These are phyloP conservation scores for Emesis furor DNA, from an alignment of 2,888 invertebrate species.

Conservation along the genomic window DNA sequence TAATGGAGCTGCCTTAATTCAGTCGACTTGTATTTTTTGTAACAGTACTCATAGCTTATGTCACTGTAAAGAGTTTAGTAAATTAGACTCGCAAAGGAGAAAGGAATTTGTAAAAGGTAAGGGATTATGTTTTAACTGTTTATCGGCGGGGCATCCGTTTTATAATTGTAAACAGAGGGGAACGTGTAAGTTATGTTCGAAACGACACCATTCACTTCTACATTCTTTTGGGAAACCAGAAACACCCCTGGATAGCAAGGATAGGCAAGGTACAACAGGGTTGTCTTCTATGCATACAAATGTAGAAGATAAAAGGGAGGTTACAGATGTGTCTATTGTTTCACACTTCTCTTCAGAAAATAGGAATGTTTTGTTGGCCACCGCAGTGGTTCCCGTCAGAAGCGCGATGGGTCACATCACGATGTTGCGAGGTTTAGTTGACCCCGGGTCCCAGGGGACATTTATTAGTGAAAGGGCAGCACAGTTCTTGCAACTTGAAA, in stretches of 20 bases:
- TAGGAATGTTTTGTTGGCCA: constrained; percentile 53
- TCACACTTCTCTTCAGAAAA: constrained; percentile 42
- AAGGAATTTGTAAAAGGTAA: neutral
- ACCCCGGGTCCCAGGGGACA: neutral
- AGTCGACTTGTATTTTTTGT: neutral
- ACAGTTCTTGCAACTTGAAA: neutral
- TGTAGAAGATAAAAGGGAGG: constrained; percentile 40
- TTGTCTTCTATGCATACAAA: constrained; percentile 33
- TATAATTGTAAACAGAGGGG: constrained; percentile 48
- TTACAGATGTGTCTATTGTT: constrained; percentile 49
- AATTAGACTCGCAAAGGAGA: neutral
- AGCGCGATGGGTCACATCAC: neutral
- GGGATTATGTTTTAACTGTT: neutral
- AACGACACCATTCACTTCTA: constrained; percentile 60
- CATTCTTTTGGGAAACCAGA: constrained; percentile 47
- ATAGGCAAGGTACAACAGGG: constrained; percentile 27
- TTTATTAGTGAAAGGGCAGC: constrained; percentile 5
- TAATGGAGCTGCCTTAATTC: neutral
- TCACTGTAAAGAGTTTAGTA: neutral
- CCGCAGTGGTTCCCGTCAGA: constrained; percentile 55
- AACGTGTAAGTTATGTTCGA: constrained; percentile 53
- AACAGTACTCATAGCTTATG: neutral
- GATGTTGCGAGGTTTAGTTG: neutral
- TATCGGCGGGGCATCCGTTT: neutral
- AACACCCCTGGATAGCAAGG: constrained; percentile 37